These are phyloP conservation scores for Neotoma lepida DNA, from an alignment of 2,113 vertebrate species.

Conservation along the genomic window DNA sequence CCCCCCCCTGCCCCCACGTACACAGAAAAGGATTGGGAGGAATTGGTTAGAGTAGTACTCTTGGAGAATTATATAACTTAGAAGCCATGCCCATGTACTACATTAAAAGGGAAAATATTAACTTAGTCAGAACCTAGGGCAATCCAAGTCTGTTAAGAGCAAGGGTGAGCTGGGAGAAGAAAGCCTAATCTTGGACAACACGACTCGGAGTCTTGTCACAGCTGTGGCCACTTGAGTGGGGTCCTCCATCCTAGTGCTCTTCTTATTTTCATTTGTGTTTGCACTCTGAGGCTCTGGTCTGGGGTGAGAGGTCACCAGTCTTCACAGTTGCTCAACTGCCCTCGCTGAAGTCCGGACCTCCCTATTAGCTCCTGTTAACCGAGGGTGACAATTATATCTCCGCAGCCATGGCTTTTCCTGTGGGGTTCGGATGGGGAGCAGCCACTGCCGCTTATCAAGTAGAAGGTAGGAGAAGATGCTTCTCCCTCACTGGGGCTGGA, in stretches of 20 bases:
- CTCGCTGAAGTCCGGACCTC: background rate
- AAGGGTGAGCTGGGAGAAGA: background rate
- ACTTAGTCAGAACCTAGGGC: too few relatives aligned
- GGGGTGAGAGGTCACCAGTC: background rate
- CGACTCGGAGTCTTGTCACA: background rate
- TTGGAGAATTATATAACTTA: background rate
- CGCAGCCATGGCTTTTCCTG: conserved; percentile 86
- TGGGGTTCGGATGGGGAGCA: conserved; percentile 90
- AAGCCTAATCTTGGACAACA: background rate
- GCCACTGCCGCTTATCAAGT: conserved; percentile 90
- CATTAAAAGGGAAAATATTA: background rate
- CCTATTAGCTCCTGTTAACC: background rate
- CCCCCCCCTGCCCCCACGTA: background rate
- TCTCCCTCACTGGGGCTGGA: background rate
- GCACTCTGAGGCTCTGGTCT: background rate
- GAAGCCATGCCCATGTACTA: background rate
- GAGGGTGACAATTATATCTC: background rate
- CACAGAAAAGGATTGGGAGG: background rate
- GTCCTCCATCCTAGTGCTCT: background rate
- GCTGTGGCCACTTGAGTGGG: background rate
- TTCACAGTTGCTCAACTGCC: background rate
- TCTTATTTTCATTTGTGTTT: background rate
- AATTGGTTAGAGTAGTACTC: background rate
- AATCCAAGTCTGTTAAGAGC: background rate
- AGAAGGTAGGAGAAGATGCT: conserved; percentile 86